Base-by-base conservation (phyloP, 1,140 invertebrate species). In the Drosophila quadrilineata region DNA sequence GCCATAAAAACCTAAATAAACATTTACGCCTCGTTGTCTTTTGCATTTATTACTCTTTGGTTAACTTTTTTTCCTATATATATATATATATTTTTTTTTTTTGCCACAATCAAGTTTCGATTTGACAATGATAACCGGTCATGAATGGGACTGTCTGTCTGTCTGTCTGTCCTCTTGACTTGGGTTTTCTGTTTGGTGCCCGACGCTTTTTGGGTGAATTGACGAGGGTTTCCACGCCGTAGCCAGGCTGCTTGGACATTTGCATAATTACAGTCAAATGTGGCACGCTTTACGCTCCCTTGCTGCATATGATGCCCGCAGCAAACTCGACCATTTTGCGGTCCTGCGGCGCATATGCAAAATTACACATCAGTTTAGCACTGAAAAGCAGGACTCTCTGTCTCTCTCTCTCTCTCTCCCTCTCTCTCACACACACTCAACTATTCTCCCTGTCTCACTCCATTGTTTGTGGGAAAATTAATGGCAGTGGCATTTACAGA, bases 221-320 rank as follows among this genome's bases (percentile, higher is more conserved):
- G 64, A 77, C 60, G 56, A 67, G 70, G 69, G 66, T 71, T 67
- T 28, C 41, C n/a, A n/a, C n/a, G n/a, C n/a, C n/a, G n/a, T n/a
- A n/a, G 38, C 52, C 33, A 21, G 58, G 65, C 56, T 45, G 69
- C 24, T 35, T 28, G 31, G 22, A 46, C 65, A 82, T 82, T 82
- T 82, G 79, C 79, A 82, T 82, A 85, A 82, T 82, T 77, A 82
- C 48, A 46, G 12, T 29, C n/a, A n/a, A n/a, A n/a, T n/a, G n/a
- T n/a, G n/a, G n/a, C n/a, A n/a, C n/a, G n/a, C n/a, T n/a, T n/a
- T n/a, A n/a, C n/a, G n/a, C n/a, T n/a, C n/a, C n/a, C n/a, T n/a
- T n/a, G n/a, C n/a, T n/a, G n/a, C n/a, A n/a, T n/a, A n/a, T n/a
- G n/a, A n/a, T n/a, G n/a, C n/a, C n/a, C n/a, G n/a, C n/a, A n/a